phyloP scores from a whole-genome alignment of 2,797 vertebrate genomes.

The Gadopsis bispinosus region DNA sequence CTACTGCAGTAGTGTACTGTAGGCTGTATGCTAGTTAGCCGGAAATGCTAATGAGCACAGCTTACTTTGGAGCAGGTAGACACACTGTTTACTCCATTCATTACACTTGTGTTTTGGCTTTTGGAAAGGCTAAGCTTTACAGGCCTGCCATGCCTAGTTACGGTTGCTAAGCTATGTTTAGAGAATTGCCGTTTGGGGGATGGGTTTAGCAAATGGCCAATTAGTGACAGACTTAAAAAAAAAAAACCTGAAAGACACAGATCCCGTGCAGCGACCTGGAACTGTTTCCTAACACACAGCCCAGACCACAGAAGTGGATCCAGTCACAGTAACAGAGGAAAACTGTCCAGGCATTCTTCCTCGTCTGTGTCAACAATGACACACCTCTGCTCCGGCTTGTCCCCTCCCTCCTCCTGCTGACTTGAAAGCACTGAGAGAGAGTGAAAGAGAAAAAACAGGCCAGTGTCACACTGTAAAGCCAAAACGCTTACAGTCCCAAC shows the following conservation, averaged over 20 bases:
- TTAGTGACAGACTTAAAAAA: conserved; percentile 18
- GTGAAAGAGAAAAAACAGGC: conserved; percentile 68
- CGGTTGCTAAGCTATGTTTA: not conserved
- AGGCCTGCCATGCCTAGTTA: not conserved
- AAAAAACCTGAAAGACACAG: conserved; percentile 51
- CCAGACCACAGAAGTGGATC: conserved; percentile 77
- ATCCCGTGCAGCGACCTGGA: conserved; percentile 77
- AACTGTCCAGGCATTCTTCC: conserved; percentile 76
- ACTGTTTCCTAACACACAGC: conserved; percentile 71
- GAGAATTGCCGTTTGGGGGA: not conserved
- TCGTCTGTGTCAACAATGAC: conserved; percentile 80
- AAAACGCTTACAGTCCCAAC: conserved; percentile 51
- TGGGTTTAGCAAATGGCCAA: conserved; percentile 9
- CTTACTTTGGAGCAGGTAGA: not conserved
- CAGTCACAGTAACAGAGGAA: conserved; percentile 71
- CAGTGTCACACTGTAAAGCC: conserved; percentile 54
- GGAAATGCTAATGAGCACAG: not conserved
- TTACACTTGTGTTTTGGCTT: not conserved
- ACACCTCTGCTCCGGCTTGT: conserved; percentile 69
- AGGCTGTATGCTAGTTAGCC: not conserved
- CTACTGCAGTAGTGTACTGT: too few species aligned
- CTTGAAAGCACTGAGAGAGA: conserved; percentile 50
- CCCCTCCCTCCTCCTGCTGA: conserved; percentile 49
- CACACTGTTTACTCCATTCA: not conserved
- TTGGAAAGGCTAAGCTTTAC: not conserved